These are phyloP conservation scores for Seriola dumerili DNA, from an alignment of 2,113 vertebrate genomes.

Conservation along the genomic window DNA sequence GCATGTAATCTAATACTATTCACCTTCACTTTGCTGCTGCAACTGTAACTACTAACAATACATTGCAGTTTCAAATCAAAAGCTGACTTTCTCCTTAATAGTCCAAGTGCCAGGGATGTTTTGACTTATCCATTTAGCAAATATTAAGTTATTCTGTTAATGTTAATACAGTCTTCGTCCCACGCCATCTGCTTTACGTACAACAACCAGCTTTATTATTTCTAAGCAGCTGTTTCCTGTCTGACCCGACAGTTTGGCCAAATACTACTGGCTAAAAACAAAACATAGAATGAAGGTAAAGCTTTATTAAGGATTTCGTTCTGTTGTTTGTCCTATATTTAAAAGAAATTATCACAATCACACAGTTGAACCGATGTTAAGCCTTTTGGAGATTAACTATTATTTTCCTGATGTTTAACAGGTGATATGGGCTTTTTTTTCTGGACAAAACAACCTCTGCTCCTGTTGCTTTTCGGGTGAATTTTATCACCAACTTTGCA, in stretches of 20 bases:
- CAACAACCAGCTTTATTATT: constrained; percentile 32
- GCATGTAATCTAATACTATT: background rate
- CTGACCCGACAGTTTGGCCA: constrained; percentile 18
- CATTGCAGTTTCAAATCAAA: background rate
- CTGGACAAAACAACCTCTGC: background rate
- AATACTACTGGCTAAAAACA: background rate
- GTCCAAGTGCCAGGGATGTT: background rate
- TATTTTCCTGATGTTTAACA: constrained; percentile 31
- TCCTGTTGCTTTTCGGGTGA: constrained; percentile 1
- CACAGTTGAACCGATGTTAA: no score
- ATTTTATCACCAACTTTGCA: background rate
- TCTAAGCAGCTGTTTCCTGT: constrained; percentile 48
- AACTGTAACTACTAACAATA: no score
- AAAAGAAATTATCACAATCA: constrained; percentile 4
- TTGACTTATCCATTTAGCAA: background rate
- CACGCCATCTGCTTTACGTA: background rate
- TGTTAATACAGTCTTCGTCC: background rate
- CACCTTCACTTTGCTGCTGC: background rate
- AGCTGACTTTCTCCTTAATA: background rate
- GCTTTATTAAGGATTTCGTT: background rate
- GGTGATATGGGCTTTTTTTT: constrained; percentile 2
- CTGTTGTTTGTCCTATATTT: constrained; percentile 2
- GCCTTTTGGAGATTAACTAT: background rate
- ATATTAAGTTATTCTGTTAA: constrained; percentile 23
- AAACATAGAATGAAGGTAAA: constrained; percentile 1